phyloP scores from a whole-genome alignment of 2,113 vertebrate species.

The Gavia stellata region DNA sequence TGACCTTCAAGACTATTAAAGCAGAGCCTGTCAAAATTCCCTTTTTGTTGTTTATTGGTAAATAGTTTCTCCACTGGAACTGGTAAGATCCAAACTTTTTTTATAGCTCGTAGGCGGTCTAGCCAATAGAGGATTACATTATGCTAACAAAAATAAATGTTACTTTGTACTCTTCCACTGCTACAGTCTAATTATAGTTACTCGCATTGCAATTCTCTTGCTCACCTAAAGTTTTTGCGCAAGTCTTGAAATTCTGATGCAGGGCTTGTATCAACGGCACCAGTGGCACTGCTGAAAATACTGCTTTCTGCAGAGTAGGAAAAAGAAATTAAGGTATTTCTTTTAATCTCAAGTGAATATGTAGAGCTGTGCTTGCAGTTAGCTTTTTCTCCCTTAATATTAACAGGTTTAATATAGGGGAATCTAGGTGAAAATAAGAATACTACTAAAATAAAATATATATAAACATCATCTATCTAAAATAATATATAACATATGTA shows the following conservation, averaged over 20 bases:
- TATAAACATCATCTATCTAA: background rate
- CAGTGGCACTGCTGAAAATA: background rate
- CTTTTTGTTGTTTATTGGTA: background rate
- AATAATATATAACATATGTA: background rate
- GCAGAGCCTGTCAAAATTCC: background rate
- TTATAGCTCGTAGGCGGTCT: background rate
- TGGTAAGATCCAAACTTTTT: background rate
- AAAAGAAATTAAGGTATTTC: background rate
- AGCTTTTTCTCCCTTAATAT: background rate
- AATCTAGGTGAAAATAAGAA: background rate
- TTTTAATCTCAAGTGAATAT: background rate
- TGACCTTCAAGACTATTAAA: background rate
- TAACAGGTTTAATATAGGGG: background rate
- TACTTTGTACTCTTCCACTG: slow-evolving; percentile 12
- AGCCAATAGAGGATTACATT: background rate
- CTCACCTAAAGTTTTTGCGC: background rate
- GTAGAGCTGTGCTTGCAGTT: background rate
- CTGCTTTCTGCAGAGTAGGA: background rate
- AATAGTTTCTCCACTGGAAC: background rate
- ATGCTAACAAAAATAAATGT: slow-evolving; percentile 19
- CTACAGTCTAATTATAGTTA: slow-evolving; percentile 22
- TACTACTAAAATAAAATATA: no score
- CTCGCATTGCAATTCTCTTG: background rate
- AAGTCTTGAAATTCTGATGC: background rate
- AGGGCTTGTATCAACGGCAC: background rate